Evolutionary conservation across 2,113 vertebrate species (phyloP), one percentile per base, ranked within the genome.

Genomic region (Onychostoma macrolepis): DNA sequence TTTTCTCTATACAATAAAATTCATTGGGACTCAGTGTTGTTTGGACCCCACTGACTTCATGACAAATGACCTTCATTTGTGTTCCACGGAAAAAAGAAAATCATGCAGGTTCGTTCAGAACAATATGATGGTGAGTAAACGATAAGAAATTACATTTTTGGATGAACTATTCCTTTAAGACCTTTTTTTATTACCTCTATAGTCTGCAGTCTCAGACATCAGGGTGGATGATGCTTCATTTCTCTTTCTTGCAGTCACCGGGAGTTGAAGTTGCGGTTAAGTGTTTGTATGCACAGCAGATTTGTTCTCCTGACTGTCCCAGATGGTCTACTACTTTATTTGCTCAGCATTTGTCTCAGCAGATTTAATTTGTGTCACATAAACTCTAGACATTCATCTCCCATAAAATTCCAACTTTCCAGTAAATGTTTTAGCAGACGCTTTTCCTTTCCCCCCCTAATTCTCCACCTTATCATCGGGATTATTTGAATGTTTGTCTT

Each of bases 251-350:
- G 43, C 82, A 82, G 71, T 15, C 56, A 76, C 69, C 28, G 12
- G 61, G 26, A 69, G 65, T 79, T 84, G 38, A 61, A 74, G 11
- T 76, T 89, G 88, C 6, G 88, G 85, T 87, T 85, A 67, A 48
- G 63, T 83, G 67, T 63, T 53, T 30, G 45, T 75, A 45, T 65
- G 24, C 63, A 82, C 45, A 83, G 76, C 85, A 83, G 83, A 83
- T 86, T 75, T 84, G 82, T 86, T 84, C 43, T 86, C 61, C 74
- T 79, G n/a, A 56, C 21, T 86, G 50, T 79, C 48, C 83, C 78
- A 87, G 69, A 89, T 79, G 88, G 38, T 77, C 58, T 89, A 45
- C 43, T 81, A 75, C 77, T 89, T 72, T 77, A 86, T 79, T 63
- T 81, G 63, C 77, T 85, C 85, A 48, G 45, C 56, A 85, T 89